Evolutionary conservation across 2,888 invertebrate genomes (phyloP).

Genomic region (Hemithea aestivaria): DNA sequence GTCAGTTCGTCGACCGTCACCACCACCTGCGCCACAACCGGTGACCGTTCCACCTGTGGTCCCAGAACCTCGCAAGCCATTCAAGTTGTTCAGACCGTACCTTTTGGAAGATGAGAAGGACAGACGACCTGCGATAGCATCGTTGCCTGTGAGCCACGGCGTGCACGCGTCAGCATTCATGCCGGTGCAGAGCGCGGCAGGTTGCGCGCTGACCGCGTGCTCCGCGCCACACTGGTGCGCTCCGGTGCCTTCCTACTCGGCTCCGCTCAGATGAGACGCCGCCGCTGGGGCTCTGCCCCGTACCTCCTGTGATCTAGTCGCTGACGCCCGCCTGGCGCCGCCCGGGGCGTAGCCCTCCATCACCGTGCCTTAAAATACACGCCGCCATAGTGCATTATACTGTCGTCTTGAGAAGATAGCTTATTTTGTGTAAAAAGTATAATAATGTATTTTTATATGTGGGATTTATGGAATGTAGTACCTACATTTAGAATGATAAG

Average conservation of each 20-base stretch:
- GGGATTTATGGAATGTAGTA: conserved; percentile 70
- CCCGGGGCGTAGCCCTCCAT: conserved; percentile 74
- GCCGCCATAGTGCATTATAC: conserved; percentile 76
- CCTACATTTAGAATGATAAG: conserved; percentile 70
- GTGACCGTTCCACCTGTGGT: conserved; percentile 43
- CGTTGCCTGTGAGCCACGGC: conserved; percentile 56
- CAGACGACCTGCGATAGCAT: conserved; percentile 56
- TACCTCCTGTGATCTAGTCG: conserved; percentile 75
- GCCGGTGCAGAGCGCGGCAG: conserved; percentile 67
- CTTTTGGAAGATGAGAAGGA: conserved; percentile 82
- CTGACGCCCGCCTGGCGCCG: conserved; percentile 72
- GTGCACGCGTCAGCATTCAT: conserved; percentile 70
- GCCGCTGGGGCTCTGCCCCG: conserved; percentile 62
- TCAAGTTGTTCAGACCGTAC: conserved; percentile 89
- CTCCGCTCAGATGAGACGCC: conserved; percentile 69
- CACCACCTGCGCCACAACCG: conserved; percentile 54
- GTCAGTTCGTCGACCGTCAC: conserved; percentile 56
- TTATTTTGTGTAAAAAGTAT: conserved; percentile 74
- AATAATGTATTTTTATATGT: conserved; percentile 77
- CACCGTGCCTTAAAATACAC: conserved; percentile 74
- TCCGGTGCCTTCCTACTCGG: conserved; percentile 79
- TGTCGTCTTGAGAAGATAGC: conserved; percentile 63
- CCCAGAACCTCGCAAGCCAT: conserved; percentile 77
- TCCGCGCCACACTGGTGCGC: conserved; percentile 82
- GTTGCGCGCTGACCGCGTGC: conserved; percentile 59